Conservation (phyloP, 2,113 vertebrate genomes). For the Forbesichthys papilliferus region DNA sequence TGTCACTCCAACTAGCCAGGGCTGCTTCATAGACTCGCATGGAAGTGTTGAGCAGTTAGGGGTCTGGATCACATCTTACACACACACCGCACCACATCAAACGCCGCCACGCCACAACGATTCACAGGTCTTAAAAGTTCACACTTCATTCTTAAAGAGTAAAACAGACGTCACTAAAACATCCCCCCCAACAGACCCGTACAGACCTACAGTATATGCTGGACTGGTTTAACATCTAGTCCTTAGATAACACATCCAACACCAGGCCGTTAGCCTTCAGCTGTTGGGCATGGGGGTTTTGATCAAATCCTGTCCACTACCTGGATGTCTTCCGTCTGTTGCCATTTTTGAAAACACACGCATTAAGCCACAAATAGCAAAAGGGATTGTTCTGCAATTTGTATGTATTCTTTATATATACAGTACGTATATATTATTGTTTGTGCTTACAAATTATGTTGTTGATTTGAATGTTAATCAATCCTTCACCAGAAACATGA, state of each 20-base stretch:
- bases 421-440: no score
- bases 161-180: not conserved
- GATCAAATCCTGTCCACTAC: slow-evolving; percentile 51
- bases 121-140: slow-evolving; percentile 6
- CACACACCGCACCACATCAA: slow-evolving; percentile 8
- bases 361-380: not conserved
- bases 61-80: slow-evolving; percentile 51
- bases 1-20: slow-evolving; percentile 42
- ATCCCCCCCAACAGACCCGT: not conserved
- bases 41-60: slow-evolving; percentile 51
- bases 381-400: no score
- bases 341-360: not conserved
- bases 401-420: no score
- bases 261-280: not conserved
- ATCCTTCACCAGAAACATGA: no score
- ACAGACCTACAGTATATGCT: not conserved
- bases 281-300: slow-evolving; percentile 22
- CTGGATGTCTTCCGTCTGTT: slow-evolving; percentile 41
- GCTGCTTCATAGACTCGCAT: slow-evolving; percentile 29
- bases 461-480: no score
- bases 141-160: not conserved
- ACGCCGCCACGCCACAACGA: slow-evolving; percentile 5
- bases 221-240: slow-evolving; percentile 20
- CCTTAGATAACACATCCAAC: slow-evolving; percentile 32
- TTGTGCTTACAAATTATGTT: no score